Percentiles rank a stretch among this genome's conserved stretches.
Evolutionary conservation across 2,888 invertebrate species (phyloP).

Genomic region (Agrilus mali): DNA sequence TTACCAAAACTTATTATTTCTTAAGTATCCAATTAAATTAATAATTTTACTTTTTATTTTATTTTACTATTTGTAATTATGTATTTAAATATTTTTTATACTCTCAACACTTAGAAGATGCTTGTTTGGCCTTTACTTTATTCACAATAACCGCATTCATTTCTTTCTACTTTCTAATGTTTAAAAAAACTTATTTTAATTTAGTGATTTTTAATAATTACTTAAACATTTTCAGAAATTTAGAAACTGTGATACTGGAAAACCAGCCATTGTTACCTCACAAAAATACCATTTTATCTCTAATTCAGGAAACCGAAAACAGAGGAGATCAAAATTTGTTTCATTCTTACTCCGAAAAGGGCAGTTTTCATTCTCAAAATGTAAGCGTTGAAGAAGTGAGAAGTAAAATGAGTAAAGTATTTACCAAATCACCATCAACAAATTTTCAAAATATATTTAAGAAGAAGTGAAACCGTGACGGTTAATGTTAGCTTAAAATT

Average conservation of each 20-base stretch:
- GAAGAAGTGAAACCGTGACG: slow-evolving; percentile 27
- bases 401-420: slow-evolving; percentile 46
- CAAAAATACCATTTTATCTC: slow-evolving; percentile 37
- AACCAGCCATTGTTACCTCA: slow-evolving; percentile 34
- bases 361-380: slow-evolving; percentile 24
- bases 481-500: neutral
- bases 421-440: slow-evolving; percentile 32
- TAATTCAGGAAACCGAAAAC: slow-evolving; percentile 42
- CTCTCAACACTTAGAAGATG: too few species aligned
- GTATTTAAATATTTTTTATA: too few species aligned
- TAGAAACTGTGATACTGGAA: slow-evolving; percentile 37
- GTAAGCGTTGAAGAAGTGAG: slow-evolving; percentile 46
- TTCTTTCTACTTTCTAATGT: too few species aligned
- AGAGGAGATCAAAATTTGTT: slow-evolving; percentile 25
- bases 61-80: too few species aligned
- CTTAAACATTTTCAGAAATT: slow-evolving; percentile 23
- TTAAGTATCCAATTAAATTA: too few species aligned
- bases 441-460: slow-evolving; percentile 36
- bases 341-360: slow-evolving; percentile 11
- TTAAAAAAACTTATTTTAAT: too few species aligned
- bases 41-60: too few species aligned
- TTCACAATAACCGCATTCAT: too few species aligned
- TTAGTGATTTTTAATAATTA: too few species aligned
- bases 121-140: too few species aligned
- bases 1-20: too few species aligned